These are phyloP conservation scores for Chelidonichthys spinosus DNA, from an alignment of 2,797 vertebrate species.

Conservation along the genomic window DNA sequence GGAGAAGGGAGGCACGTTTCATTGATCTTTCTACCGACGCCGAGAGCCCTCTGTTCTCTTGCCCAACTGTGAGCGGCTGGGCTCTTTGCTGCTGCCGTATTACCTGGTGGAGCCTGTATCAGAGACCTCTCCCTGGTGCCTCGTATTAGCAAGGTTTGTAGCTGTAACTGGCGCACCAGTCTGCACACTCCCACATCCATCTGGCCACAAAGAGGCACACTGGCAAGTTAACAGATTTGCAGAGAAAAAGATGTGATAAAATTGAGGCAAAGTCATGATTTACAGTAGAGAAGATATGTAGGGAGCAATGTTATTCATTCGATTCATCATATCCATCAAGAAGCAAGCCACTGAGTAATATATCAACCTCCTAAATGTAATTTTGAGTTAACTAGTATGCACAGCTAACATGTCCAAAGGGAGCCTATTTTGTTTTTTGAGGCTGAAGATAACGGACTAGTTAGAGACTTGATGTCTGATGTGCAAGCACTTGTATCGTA, in stretches of 20 bases:
- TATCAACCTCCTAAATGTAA: not conserved
- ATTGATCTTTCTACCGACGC: slow-evolving; percentile 59
- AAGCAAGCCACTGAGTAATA: not conserved
- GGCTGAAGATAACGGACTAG: not conserved
- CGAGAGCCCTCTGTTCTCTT: slow-evolving; percentile 18
- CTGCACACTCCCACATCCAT: slow-evolving; percentile 76
- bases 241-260: slow-evolving; percentile 9
- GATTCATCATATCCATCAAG: not conserved
- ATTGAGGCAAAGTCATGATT: not conserved
- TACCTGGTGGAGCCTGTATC: slow-evolving; percentile 44
- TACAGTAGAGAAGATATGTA: not conserved
- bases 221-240: slow-evolving; percentile 22
- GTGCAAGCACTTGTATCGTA: not conserved
- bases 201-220: slow-evolving; percentile 57
- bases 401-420: not conserved
- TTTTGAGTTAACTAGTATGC: not conserved
- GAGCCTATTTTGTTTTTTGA: not conserved
- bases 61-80: slow-evolving; percentile 24
- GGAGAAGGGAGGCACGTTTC: slow-evolving; percentile 41
- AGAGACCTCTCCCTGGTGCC: slow-evolving; percentile 46
- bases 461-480: not conserved
- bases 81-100: slow-evolving; percentile 34
- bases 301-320: slow-evolving; percentile 4
- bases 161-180: slow-evolving; percentile 49
- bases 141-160: slow-evolving; percentile 45